Evolutionary conservation across 2,113 vertebrate species (phyloP), one percentile per base, ranked within the genome.

Genomic region (Eleginops maclovinus): DNA sequence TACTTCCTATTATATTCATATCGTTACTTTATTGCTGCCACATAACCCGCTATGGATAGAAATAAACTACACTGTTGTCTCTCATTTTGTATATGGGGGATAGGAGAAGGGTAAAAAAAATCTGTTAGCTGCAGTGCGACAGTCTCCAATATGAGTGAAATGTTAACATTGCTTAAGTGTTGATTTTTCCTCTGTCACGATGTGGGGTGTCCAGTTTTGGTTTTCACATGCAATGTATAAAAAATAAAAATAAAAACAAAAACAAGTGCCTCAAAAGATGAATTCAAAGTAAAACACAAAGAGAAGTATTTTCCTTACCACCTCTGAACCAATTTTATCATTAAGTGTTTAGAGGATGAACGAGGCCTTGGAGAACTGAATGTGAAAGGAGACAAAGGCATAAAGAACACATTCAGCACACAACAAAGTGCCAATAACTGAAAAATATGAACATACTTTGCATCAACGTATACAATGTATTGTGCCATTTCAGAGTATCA

Each of bases 321-420:
- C 94, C 95, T 94, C 94, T 94, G 95, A 94, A 96, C 94, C 95
- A 96, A 93, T 96, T 94, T 96, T 95, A 96, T 88, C 89, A 96
- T 94, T 96, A 97, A 75, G 94, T 92, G 94, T 96, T 96, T 96
- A 97, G 95, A 93, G 93, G 96, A 96, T 92, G 94, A 95, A 89
- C 93, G 95, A 93, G 91, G 94, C 94, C 87, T 91, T 91, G 90
- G 93, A 93, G 94, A 96, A 97, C 96, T 96, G 92, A 96, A 96
- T 94, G 87, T 94, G 91, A 93, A 91, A 95, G 92, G 92, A 95
- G 91, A 95, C 89, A 95, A 93, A 93, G 88, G 91, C 77, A 93
- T 85, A 93, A 91, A 93, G 75, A 90, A 93, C 86, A 94, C 78
- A 89, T 92, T 92, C 86, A 93, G 88, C 87, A 91, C 79, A 74